phyloP scores from a whole-genome alignment of 2,797 vertebrate genomes.

The Centroberyx gerrardi region DNA sequence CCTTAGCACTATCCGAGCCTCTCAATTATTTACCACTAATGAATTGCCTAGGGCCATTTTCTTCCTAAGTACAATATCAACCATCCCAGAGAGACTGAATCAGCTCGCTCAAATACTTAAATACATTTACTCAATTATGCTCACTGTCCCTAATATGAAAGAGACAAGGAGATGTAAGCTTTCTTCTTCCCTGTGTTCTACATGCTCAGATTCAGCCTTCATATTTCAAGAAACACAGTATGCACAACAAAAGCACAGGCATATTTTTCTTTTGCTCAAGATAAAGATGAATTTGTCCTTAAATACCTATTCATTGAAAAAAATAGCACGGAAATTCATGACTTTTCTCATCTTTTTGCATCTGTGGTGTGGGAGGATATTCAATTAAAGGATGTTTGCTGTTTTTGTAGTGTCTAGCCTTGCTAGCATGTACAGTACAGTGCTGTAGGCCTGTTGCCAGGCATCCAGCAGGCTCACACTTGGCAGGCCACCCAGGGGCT shows the following conservation, averaged over 20 bases:
- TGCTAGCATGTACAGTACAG: slow-evolving; percentile 23
- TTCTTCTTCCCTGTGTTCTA: slow-evolving; percentile 29
- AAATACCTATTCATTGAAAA: slow-evolving; percentile 27
- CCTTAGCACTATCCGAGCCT: slow-evolving; percentile 77
- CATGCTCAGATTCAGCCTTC: slow-evolving; percentile 34
- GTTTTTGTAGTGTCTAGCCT: slow-evolving; percentile 27
- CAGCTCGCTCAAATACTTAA: slow-evolving; percentile 78
- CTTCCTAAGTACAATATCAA: slow-evolving; percentile 79
- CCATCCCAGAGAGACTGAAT: slow-evolving; percentile 79
- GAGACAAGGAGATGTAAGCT: slow-evolving; percentile 51
- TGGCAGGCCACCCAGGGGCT: slow-evolving; percentile 42
- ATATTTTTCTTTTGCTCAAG: neutral
- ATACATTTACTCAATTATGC: slow-evolving; percentile 81
- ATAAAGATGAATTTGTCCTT: slow-evolving; percentile 36
- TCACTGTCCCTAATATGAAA: slow-evolving; percentile 66
- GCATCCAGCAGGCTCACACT: slow-evolving; percentile 47
- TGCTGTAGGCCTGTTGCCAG: slow-evolving; percentile 24
- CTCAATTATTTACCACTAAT: slow-evolving; percentile 87
- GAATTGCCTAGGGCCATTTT: slow-evolving; percentile 80
- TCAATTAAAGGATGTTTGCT: slow-evolving; percentile 46
- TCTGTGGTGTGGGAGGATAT: slow-evolving; percentile 42
- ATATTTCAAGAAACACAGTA: slow-evolving; percentile 32
- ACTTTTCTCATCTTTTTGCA: slow-evolving; percentile 33
- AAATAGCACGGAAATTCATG: slow-evolving; percentile 21
- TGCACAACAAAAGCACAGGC: slow-evolving; percentile 4